Conservation (phyloP, 2,113 vertebrate genomes). For the Zosterops borbonicus region DNA sequence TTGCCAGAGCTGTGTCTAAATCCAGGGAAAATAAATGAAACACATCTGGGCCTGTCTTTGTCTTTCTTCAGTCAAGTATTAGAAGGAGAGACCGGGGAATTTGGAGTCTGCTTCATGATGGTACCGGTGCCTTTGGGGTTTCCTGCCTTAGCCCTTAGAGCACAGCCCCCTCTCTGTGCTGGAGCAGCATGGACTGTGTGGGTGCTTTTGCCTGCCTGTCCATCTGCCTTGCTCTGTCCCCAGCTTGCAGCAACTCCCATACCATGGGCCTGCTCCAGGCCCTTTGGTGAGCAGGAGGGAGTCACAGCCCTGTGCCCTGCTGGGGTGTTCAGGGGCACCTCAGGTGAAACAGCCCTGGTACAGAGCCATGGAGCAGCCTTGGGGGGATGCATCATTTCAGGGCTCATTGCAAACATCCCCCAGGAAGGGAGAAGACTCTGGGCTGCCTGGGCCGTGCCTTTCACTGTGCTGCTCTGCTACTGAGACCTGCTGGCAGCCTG, state of each 20-base stretch:
- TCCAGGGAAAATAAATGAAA: constrained; percentile 49
- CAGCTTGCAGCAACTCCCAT: not conserved
- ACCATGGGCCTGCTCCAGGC: not conserved
- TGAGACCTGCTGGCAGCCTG: not conserved
- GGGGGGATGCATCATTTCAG: not conserved
- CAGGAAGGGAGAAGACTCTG: not conserved
- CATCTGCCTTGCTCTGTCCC: not conserved
- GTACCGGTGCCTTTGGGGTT: not conserved
- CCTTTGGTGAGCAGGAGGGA: not conserved
- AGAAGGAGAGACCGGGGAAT: rapidly evolving
- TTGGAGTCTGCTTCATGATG: not conserved
- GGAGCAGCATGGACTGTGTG: rapidly evolving
- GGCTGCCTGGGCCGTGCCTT: not conserved
- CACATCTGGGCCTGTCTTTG: not conserved
- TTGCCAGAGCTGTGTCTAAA: constrained; percentile 34
- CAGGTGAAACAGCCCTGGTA: not conserved
- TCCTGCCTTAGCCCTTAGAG: not conserved
- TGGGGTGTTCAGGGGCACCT: not conserved
- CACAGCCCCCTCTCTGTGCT: rapidly evolving
- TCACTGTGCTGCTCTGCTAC: rapidly evolving
- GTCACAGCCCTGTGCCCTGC: rapidly evolving
- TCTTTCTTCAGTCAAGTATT: not conserved
- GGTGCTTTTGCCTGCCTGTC: not conserved
- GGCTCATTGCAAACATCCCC: not conserved
- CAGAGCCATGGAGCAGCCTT: not conserved